Evolutionary conservation across 2,113 vertebrate genomes (phyloP).

Genomic region (Rana temporaria): DNA sequence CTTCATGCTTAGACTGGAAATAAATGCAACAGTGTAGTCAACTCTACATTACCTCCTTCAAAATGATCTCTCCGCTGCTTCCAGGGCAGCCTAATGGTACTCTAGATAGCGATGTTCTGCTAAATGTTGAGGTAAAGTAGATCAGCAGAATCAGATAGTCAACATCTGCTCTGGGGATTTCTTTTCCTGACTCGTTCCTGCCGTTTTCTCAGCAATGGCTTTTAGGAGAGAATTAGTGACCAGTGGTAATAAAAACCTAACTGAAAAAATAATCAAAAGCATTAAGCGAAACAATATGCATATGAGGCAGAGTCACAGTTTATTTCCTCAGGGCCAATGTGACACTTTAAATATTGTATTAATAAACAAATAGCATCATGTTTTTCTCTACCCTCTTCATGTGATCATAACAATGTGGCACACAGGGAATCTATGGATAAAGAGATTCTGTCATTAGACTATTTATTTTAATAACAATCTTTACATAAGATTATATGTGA

Average conservation of each 20-base stretch:
- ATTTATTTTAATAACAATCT: too few relatives aligned
- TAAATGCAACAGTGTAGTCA: slow-evolving; percentile 25
- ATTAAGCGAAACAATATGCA: slow-evolving; percentile 9
- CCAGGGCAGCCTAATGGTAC: slow-evolving; percentile 45
- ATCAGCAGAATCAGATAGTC: slow-evolving; percentile 50
- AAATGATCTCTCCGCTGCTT: slow-evolving; percentile 39
- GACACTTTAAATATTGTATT: slow-evolving; percentile 13
- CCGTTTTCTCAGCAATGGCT: slow-evolving; percentile 21
- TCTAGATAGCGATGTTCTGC: slow-evolving; percentile 54
- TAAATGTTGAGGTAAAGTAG: slow-evolving; percentile 37
- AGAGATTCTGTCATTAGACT: too few relatives aligned
- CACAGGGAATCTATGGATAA: too few relatives aligned
- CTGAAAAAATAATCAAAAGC: slow-evolving; percentile 6
- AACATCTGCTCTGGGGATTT: slow-evolving; percentile 44
- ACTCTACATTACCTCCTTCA: slow-evolving; percentile 29
- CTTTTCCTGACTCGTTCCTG: slow-evolving; percentile 12
- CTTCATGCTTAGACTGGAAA: slow-evolving; percentile 40
- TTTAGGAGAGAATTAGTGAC: slow-evolving; percentile 29
- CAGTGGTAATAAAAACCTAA: neutral
- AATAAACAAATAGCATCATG: too few relatives aligned
- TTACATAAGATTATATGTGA: too few relatives aligned
- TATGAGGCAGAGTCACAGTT: neutral
- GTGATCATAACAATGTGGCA: too few relatives aligned
- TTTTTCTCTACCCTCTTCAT: too few relatives aligned
- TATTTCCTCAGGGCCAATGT: neutral